phyloP scores from a whole-genome alignment of 2,888 invertebrate species.

The Incurvaria masculella region DNA sequence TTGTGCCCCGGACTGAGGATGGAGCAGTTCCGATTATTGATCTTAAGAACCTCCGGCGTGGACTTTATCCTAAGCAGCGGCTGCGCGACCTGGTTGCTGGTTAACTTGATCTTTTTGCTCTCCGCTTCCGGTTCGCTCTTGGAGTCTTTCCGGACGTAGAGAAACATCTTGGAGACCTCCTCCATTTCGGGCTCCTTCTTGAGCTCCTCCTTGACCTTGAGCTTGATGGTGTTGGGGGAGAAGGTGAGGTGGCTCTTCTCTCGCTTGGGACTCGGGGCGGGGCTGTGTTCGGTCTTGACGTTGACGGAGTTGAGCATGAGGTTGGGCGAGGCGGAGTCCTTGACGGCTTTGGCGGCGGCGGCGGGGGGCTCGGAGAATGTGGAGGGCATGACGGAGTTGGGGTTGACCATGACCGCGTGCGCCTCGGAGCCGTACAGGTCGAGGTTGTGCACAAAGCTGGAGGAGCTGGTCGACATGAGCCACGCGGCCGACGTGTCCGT shows the following conservation, averaged over 20 bases:
- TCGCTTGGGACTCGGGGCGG: slow-evolving; percentile 61
- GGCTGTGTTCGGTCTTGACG: slow-evolving; percentile 30
- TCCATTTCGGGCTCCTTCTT: slow-evolving; percentile 35
- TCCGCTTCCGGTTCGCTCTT: slow-evolving; percentile 43
- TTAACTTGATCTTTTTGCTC: slow-evolving; percentile 32
- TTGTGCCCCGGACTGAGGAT: slow-evolving; percentile 47
- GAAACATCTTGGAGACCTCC: slow-evolving; percentile 51
- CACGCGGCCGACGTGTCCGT: slow-evolving; percentile 60
- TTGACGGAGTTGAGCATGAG: slow-evolving; percentile 43
- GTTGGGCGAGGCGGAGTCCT: slow-evolving; percentile 47
- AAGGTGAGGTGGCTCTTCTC: slow-evolving; percentile 70
- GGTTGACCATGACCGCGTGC: slow-evolving; percentile 82
- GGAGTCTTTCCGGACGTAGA: slow-evolving; percentile 43
- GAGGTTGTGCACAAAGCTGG: slow-evolving; percentile 64
- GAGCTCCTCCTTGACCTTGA: slow-evolving; percentile 51
- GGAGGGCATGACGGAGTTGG: slow-evolving; percentile 85
- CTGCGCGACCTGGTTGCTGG: slow-evolving; percentile 20
- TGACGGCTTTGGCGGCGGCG: slow-evolving; percentile 30
- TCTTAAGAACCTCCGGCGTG: slow-evolving; percentile 43
- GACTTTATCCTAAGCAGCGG: slow-evolving; percentile 44
- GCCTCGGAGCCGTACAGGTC: slow-evolving; percentile 70
- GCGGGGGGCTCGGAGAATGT: slow-evolving; percentile 56
- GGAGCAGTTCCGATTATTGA: slow-evolving; percentile 46
- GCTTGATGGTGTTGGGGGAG: slow-evolving; percentile 66
- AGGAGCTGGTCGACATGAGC: slow-evolving; percentile 54